phyloP scores from a whole-genome alignment of 2,797 vertebrate genomes.

The Poecilia wingei region DNA sequence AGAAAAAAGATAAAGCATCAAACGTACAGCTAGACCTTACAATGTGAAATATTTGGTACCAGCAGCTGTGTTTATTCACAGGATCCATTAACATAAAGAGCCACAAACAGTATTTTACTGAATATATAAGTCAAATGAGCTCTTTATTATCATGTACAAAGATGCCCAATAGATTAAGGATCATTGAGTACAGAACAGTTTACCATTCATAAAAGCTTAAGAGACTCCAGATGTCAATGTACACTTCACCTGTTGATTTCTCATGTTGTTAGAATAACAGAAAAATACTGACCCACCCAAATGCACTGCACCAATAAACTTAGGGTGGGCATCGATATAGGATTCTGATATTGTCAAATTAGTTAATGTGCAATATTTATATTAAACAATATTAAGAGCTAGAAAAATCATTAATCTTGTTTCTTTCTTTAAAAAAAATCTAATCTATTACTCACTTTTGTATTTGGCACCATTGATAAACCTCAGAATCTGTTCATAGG shows the following conservation, averaged over 20 bases:
- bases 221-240: not conserved
- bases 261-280: not conserved
- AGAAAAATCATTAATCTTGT: not conserved
- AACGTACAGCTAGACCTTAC: not conserved
- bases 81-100: not conserved
- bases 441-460: conserved; percentile 80
- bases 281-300: not conserved
- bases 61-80: not conserved
- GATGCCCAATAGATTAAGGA: not conserved
- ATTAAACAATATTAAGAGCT: not conserved
- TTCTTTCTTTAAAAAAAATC: not conserved
- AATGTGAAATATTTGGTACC: not conserved
- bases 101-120: not conserved
- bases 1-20: not conserved
- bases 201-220: not conserved
- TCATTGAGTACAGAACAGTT: not conserved
- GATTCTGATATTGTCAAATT: not conserved
- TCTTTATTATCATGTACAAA: not conserved
- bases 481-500: conserved; percentile 88
- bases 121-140: not conserved
- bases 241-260: not conserved
- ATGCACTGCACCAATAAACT: not conserved
- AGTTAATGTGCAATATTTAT: not conserved
- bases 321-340: not conserved
- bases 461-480: conserved; percentile 87